These are phyloP conservation scores for Tiphia femorata DNA, from an alignment of 2,888 invertebrate species.

Conservation along the genomic window DNA sequence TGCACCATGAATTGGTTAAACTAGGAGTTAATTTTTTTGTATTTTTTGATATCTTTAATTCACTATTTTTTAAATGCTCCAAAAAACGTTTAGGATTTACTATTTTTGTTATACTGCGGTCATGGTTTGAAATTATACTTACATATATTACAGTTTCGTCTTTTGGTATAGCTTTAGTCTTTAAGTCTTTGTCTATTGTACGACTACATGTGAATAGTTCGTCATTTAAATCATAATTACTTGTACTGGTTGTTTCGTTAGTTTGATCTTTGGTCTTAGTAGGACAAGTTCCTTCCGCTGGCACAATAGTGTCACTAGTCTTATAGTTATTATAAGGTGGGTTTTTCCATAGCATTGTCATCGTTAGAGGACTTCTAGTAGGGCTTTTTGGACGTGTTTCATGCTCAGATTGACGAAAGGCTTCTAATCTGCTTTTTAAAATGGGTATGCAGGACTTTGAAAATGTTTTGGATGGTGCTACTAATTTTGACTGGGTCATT, in stretches of 20 bases:
- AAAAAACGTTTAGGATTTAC: constrained; percentile 48
- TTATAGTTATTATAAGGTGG: not conserved
- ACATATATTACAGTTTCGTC: constrained; percentile 48
- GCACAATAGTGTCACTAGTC: constrained; percentile 10
- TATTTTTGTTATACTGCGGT: constrained; percentile 39
- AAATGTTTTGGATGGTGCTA: too few species aligned
- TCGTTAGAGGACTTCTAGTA: constrained; percentile 41
- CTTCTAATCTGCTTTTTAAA: constrained; percentile 45
- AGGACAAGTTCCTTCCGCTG: constrained; percentile 15
- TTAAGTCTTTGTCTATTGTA: not conserved
- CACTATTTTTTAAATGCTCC: constrained; percentile 40
- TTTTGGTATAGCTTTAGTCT: constrained; percentile 9
- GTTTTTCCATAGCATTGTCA: constrained; percentile 28
- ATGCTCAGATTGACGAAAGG: constrained; percentile 20
- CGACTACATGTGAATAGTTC: not conserved
- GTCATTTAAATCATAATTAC: not conserved
- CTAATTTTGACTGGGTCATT: too few species aligned
- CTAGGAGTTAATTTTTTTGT: constrained; percentile 34
- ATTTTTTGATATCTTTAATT: constrained; percentile 21
- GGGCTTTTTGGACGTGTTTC: constrained; percentile 43
- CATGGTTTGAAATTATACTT: constrained; percentile 47
- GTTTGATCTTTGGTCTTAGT: not conserved
- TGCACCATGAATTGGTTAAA: not conserved
- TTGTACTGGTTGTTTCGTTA: not conserved
- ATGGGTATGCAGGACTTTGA: constrained; percentile 58